phyloP scores from a whole-genome alignment of 2,113 vertebrate genomes.

The Charina bottae region DNA sequence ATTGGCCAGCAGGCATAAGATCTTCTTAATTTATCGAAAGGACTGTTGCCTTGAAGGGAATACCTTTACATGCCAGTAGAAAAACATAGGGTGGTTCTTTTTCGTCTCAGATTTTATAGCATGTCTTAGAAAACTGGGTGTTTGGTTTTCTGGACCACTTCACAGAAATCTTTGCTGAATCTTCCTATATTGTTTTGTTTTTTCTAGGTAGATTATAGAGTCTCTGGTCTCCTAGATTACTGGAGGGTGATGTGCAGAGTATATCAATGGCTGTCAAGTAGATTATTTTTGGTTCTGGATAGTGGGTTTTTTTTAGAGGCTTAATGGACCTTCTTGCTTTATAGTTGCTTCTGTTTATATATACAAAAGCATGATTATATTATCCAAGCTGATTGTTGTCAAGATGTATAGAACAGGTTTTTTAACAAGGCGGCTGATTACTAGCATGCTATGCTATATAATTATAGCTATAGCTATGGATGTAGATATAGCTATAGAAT shows the following conservation, averaged over 20 bases:
- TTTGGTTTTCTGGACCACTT: constrained; percentile 51
- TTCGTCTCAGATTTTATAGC: constrained; percentile 20
- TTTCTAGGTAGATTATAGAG: constrained; percentile 5
- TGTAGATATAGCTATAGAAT: not conserved
- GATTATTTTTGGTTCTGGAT: not conserved
- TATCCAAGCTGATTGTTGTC: not conserved
- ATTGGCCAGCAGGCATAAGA: constrained; percentile 39
- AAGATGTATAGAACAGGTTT: not conserved
- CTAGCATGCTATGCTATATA: accelerated
- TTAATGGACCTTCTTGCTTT: not conserved
- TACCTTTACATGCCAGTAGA: constrained; percentile 32
- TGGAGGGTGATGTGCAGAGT: not conserved
- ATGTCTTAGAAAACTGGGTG: constrained; percentile 46
- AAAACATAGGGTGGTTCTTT: constrained; percentile 12
- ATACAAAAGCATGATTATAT: not conserved
- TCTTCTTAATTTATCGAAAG: constrained; percentile 20
- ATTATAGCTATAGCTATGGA: not conserved
- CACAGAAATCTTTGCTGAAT: constrained; percentile 50
- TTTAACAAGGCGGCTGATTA: not conserved
- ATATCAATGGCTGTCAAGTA: constrained; percentile 14
- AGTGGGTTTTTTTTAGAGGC: not conserved
- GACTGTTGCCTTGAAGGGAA: constrained; percentile 44
- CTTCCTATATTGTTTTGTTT: constrained; percentile 23
- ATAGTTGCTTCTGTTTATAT: constrained; percentile 8
- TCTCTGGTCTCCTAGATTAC: not conserved